Conservation (phyloP, 2,888 invertebrate species). For the Amiota minor region DNA sequence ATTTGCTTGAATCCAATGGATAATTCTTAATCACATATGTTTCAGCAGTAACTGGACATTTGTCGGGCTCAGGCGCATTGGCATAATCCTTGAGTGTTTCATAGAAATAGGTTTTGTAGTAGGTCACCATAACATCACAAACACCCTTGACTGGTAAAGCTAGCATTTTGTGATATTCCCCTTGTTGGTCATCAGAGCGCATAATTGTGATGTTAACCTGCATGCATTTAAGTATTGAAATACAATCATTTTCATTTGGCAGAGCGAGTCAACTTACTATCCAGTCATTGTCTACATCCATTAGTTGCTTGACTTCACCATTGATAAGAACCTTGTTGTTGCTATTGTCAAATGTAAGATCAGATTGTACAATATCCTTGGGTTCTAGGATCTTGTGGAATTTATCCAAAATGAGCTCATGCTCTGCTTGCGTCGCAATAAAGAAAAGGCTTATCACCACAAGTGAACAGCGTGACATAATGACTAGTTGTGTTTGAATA, state of each 20-base stretch:
- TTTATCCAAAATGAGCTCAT: slow-evolving; percentile 27
- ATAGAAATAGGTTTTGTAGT: slow-evolving; percentile 62
- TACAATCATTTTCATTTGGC: not conserved
- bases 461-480: not conserved
- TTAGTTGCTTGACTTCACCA: slow-evolving; percentile 54
- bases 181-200: slow-evolving; percentile 38
- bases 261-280: slow-evolving; percentile 46
- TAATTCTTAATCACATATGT: slow-evolving; percentile 57
- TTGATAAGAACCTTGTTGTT: slow-evolving; percentile 49
- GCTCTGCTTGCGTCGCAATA: not conserved
- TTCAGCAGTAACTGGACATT: slow-evolving; percentile 56
- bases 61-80: slow-evolving; percentile 64
- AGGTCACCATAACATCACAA: slow-evolving; percentile 52
- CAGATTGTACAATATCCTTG: slow-evolving; percentile 45
- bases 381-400: slow-evolving; percentile 41
- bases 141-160: slow-evolving; percentile 43
- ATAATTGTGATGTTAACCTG: slow-evolving; percentile 49
- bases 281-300: slow-evolving; percentile 61
- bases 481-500: not conserved
- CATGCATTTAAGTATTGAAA: not conserved
- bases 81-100: slow-evolving; percentile 58
- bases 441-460: not conserved
- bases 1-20: slow-evolving; percentile 50
- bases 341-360: slow-evolving; percentile 48
- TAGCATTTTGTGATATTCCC: slow-evolving; percentile 43